Evolutionary conservation across 2,113 vertebrate species (phyloP).

Genomic region (Scopus umbretta): DNA sequence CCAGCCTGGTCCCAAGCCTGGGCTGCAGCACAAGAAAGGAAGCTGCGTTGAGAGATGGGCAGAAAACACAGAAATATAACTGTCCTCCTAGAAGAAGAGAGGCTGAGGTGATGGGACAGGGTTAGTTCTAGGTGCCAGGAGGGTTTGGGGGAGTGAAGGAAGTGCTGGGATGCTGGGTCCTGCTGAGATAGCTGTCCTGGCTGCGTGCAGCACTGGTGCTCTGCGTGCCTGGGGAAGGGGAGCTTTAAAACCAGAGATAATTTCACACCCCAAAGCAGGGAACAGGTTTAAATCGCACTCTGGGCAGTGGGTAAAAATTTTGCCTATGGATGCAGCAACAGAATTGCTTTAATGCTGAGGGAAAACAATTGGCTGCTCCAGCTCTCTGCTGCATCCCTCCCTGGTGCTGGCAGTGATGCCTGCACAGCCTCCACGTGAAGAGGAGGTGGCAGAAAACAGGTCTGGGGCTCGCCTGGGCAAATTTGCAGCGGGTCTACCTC

Average conservation of each 20-base stretch:
- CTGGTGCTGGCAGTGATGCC: rapidly evolving
- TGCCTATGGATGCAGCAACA: not conserved
- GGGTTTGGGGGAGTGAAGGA: not conserved
- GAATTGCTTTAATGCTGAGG: not conserved
- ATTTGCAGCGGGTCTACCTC: not conserved
- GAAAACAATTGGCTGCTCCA: not conserved
- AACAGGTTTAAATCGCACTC: not conserved
- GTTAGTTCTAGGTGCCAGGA: not conserved
- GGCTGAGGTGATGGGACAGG: not conserved
- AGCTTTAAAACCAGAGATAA: not conserved
- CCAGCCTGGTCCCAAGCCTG: not conserved
- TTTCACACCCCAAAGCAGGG: not conserved
- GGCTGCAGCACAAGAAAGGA: not conserved
- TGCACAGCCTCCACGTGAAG: not conserved
- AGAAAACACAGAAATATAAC: not conserved
- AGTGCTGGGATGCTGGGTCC: rapidly evolving
- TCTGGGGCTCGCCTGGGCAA: not conserved
- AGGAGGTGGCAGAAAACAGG: not conserved
- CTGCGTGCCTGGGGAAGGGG: not conserved
- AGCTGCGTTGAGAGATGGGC: not conserved
- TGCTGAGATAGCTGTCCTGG: not conserved
- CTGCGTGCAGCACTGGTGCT: not conserved
- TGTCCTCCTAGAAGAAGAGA: not conserved
- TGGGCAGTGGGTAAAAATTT: not conserved
- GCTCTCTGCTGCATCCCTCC: not conserved